phyloP scores from a whole-genome alignment of 2,888 invertebrate genomes.

The Drosophila falleni region DNA sequence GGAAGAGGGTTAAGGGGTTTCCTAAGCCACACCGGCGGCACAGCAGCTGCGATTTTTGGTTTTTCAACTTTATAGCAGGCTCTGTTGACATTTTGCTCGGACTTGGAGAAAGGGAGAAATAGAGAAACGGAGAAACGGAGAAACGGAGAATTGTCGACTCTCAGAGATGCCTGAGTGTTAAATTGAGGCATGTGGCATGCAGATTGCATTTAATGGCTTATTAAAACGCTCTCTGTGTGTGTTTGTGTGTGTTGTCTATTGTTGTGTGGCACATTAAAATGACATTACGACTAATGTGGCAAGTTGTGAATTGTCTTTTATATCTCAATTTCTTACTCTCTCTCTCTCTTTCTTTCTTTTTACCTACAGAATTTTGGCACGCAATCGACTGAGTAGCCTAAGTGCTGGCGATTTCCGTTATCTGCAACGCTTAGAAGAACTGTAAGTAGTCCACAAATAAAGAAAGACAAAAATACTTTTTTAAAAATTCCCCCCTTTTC shows the following conservation, averaged over 20 bases:
- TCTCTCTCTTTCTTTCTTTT: neutral
- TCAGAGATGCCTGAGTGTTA: neutral
- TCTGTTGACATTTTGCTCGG: constrained; percentile 44
- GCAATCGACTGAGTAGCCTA: constrained; percentile 79
- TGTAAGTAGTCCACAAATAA: constrained; percentile 82
- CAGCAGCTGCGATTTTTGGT: constrained; percentile 51
- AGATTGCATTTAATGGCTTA: constrained; percentile 71
- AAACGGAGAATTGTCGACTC: neutral
- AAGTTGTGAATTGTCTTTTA: constrained; percentile 21
- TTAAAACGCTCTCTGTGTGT: constrained; percentile 47
- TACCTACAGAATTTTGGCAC: constrained; percentile 80
- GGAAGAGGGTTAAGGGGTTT: too few relatives aligned
- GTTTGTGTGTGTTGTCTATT: constrained; percentile 12
- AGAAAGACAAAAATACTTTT: neutral
- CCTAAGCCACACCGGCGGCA: constrained; percentile 40
- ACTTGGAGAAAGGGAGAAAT: neutral
- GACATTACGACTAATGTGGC: constrained; percentile 53
- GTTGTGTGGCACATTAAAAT: constrained; percentile 63
- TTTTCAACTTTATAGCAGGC: constrained; percentile 44
- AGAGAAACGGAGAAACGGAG: neutral
- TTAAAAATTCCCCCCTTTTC: neutral
- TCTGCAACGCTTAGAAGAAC: constrained; percentile 76
- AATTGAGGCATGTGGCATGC: constrained; percentile 17
- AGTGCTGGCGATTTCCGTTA: constrained; percentile 75
- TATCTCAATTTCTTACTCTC: neutral